These are phyloP conservation scores for Zygothrica quintamaculata DNA, from an alignment of 2,888 invertebrate genomes.

Conservation along the genomic window DNA sequence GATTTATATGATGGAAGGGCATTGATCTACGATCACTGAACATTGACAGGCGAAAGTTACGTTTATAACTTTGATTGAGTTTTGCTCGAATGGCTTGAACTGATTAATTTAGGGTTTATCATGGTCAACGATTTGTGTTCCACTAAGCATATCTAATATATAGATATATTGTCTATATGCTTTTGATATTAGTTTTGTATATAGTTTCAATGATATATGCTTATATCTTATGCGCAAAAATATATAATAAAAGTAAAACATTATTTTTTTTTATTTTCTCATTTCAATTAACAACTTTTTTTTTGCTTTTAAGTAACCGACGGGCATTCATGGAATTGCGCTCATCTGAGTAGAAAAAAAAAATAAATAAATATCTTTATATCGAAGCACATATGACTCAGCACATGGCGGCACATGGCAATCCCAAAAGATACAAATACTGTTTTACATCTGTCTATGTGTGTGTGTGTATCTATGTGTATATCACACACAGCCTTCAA, in stretches of 20 bases:
- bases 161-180: no score
- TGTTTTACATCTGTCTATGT: not conserved
- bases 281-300: slow-evolving; percentile 42
- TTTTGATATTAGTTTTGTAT: no score
- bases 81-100: slow-evolving; percentile 34
- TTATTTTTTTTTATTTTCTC: not conserved
- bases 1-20: slow-evolving; percentile 58
- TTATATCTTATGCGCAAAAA: not conserved
- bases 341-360: slow-evolving; percentile 28
- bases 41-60: slow-evolving; percentile 61
- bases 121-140: no score
- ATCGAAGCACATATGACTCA: not conserved
- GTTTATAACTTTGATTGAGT: slow-evolving; percentile 23
- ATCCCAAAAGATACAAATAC: slow-evolving; percentile 6
- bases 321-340: slow-evolving; percentile 28
- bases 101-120: no score
- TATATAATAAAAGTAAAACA: not conserved
- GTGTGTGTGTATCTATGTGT: slow-evolving; percentile 6
- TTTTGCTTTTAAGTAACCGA: slow-evolving; percentile 28
- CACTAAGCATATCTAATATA: no score
- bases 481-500: slow-evolving; percentile 64
- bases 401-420: slow-evolving; percentile 2
- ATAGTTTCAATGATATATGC: no score
- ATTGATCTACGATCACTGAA: slow-evolving; percentile 46
- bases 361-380: slow-evolving; percentile 32